phyloP scores from a whole-genome alignment of 2,888 invertebrate genomes.

The Morpho achilles region DNA sequence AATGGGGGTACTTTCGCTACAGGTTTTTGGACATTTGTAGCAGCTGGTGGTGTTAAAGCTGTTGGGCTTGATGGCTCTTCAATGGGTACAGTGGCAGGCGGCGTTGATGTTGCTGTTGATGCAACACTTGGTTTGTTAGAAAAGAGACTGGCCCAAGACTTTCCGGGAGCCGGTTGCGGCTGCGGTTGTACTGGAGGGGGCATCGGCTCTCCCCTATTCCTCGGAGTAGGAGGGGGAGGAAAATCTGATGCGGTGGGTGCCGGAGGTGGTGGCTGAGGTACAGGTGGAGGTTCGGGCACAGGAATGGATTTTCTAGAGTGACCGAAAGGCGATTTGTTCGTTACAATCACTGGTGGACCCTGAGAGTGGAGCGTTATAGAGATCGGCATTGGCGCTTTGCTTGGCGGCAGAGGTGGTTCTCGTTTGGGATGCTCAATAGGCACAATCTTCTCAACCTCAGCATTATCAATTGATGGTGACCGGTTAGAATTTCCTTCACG shows the following conservation, averaged over 20 bases:
- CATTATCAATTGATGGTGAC: conserved; percentile 57
- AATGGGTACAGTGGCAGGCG: conserved; percentile 35
- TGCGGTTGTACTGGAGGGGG: conserved; percentile 55
- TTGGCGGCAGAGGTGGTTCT: conserved; percentile 61
- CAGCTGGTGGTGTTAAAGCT: conserved; percentile 39
- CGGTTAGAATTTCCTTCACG: conserved; percentile 60
- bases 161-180: conserved; percentile 64
- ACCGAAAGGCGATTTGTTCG: conserved; percentile 68
- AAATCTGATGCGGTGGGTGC: conserved; percentile 74
- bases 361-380: conserved; percentile 69
- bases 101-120: conserved; percentile 31
- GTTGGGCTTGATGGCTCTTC: conserved; percentile 61
- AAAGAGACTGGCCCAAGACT: conserved; percentile 85
- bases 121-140: conserved; percentile 53
- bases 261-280: conserved; percentile 64
- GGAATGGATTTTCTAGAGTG: conserved; percentile 58
- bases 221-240: conserved; percentile 69
- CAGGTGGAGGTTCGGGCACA: conserved; percentile 53
- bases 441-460: conserved; percentile 45
- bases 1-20: conserved; percentile 81
- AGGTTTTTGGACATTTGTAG: conserved; percentile 69
- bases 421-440: conserved; percentile 52
- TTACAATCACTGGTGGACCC: conserved; percentile 70
- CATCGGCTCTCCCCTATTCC: conserved; percentile 55
- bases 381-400: conserved; percentile 71